Evolutionary conservation across 2,113 vertebrate species (phyloP), one percentile per base, ranked within the genome.

Genomic region (Strigops habroptila): DNA sequence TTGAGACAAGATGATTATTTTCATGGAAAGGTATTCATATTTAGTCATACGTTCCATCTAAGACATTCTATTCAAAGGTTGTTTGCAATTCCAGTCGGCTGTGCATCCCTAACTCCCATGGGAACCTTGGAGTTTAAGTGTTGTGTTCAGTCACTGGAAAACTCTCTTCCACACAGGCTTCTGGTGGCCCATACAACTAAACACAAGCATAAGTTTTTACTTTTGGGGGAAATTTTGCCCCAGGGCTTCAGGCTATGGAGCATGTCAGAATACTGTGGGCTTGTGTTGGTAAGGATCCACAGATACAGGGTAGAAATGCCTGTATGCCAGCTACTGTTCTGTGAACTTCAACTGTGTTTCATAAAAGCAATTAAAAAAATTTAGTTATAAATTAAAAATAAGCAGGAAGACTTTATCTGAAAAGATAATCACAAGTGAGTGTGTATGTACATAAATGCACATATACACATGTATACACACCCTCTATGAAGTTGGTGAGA

Each of bases 1-100:
- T 55, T 70, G 49, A 63, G 60, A 83, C 82, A 75, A 92, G 52
- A 91, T 83, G 46, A 59, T 93, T 95, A 82, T 89, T 95, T 91
- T 92, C 82, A 82, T 77, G 48, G 86, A 95, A 91, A 93, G 91
- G 83, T 95, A 93, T 86, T 88, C 53, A 10, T 70, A 91, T 77
- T 90, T 86, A 91, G 92, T 96, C 79, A 95, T 90, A 83, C 2
- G 3, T 90, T 94, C 92, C 95, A 94, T 65, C 76, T 88, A 77
- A 74, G 79, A 53, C 71, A 62, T 83, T 73, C 17, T 77, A 22
- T 82, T 95, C 49, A 78, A 86, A 90, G 44, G 49, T 62, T 95
- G 53, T 31, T 89, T 88, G 82, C 73, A 86, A 96, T 95, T 91
- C 68, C 68, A 86, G 79, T 60, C 4, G 0, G 41, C 59, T 83